Percentiles rank a stretch among this genome's conserved stretches.
These are phyloP conservation scores for Somateria mollissima DNA, from an alignment of 2,797 vertebrate species.

Conservation along the genomic window DNA sequence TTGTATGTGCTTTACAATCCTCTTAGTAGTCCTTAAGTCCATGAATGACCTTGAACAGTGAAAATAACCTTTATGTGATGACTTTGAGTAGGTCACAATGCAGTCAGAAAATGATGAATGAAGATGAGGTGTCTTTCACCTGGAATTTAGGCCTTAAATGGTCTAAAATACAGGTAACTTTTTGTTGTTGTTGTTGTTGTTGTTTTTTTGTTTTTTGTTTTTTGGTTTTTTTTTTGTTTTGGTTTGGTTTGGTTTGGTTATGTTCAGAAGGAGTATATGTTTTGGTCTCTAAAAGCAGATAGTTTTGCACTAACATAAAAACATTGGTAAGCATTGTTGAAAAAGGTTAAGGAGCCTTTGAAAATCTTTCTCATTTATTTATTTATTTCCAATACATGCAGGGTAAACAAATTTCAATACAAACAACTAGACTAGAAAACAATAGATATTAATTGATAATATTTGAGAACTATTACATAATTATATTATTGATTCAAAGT, in stretches of 20 bases:
- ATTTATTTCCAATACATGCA: neutral
- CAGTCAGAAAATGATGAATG: constrained; percentile 46
- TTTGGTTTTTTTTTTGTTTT: neutral
- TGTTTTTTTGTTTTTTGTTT: neutral
- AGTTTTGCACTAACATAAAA: constrained; percentile 26
- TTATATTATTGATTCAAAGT: neutral
- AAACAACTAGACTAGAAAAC: neutral
- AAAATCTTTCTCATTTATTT: neutral
- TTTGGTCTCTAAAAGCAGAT: constrained; percentile 1
- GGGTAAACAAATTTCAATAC: neutral
- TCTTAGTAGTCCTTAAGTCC: neutral
- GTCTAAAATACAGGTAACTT: neutral
- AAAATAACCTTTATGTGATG: constrained; percentile 19
- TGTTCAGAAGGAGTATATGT: neutral
- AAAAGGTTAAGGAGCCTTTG: neutral
- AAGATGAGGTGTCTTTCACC: constrained; percentile 12
- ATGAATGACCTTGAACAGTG: constrained; percentile 28
- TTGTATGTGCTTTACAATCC: constrained; percentile 17
- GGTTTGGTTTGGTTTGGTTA: neutral
- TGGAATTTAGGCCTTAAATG: neutral
- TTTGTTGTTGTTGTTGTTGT: neutral
- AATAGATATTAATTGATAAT: neutral
- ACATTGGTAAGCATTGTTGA: neutral
- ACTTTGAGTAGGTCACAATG: constrained; percentile 19
- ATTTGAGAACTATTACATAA: neutral